Percentiles rank a stretch among this genome's conserved stretches.
These are phyloP conservation scores for Lacerta bilineata DNA, from an alignment of 2,797 vertebrate genomes.

Conservation along the genomic window DNA sequence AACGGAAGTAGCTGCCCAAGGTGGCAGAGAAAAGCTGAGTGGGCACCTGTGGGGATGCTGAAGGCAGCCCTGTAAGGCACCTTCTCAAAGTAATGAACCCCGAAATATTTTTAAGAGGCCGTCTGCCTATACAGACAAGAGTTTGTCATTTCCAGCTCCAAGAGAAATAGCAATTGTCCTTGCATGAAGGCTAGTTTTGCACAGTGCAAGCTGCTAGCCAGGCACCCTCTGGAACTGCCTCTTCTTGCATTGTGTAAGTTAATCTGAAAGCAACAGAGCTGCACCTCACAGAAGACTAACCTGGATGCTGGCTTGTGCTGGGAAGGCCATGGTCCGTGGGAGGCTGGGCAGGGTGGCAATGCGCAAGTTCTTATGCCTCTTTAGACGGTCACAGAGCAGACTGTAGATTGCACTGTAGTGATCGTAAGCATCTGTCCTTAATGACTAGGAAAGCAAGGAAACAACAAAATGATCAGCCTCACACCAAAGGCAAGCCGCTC, in stretches of 20 bases:
- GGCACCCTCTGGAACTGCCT: not conserved
- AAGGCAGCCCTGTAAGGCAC: not conserved
- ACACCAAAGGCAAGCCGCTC: accelerated
- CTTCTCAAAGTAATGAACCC: no score
- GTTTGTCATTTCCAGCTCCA: not conserved
- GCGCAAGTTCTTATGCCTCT: conserved; percentile 93
- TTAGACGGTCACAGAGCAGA: conserved; percentile 94
- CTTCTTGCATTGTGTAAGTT: accelerated
- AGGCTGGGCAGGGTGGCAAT: conserved; percentile 84
- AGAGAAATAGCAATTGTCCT: not conserved
- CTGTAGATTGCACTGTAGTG: conserved; percentile 99
- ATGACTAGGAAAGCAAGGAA: conserved; percentile 81
- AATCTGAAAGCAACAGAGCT: not conserved
- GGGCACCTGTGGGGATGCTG: not conserved
- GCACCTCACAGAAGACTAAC: conserved; percentile 50
- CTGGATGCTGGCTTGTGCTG: conserved; percentile 85
- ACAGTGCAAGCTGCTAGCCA: not conserved
- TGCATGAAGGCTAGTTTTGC: not conserved
- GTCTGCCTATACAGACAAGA: not conserved
- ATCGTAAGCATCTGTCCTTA: conserved; percentile 95
- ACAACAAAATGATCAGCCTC: accelerated
- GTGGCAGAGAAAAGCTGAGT: not conserved
- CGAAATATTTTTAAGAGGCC: no score
- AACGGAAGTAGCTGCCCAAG: no score
- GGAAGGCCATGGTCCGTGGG: conserved; percentile 87